These are phyloP conservation scores for Piscicola geometra DNA, from an alignment of 2,888 invertebrate species.

Conservation along the genomic window DNA sequence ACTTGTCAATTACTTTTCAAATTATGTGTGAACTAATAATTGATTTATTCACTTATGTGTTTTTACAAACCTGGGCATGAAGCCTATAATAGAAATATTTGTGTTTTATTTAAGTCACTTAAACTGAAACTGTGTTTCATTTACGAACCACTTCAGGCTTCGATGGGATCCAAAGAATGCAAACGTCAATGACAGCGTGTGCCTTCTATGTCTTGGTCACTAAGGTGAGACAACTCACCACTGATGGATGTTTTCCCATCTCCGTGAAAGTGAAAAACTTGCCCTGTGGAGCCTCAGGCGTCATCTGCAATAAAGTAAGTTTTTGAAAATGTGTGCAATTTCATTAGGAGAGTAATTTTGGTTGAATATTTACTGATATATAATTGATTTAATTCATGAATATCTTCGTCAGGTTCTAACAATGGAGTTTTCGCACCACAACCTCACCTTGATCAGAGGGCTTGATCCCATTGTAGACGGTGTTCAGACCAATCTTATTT, in stretches of 20 bases:
- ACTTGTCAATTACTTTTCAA: too few relatives aligned
- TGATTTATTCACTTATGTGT: too few relatives aligned
- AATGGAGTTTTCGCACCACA: neutral
- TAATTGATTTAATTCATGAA: neutral
- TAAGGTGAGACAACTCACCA: neutral
- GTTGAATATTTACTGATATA: neutral
- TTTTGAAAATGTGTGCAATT: too few relatives aligned
- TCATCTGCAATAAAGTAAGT: slow-evolving; percentile 25
- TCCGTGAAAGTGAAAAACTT: slow-evolving; percentile 12
- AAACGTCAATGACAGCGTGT: slow-evolving; percentile 10
- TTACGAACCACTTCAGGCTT: too few relatives aligned
- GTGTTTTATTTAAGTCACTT: too few relatives aligned
- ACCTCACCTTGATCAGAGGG: slow-evolving; percentile 5
- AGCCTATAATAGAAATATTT: neutral
- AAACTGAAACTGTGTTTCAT: too few relatives aligned
- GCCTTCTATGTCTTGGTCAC: slow-evolving; percentile 2
- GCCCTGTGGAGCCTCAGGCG: slow-evolving; percentile 29
- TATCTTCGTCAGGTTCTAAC: slow-evolving; percentile 7
- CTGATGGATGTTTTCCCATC: neutral
- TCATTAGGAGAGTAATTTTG: too few relatives aligned
- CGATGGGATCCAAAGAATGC: slow-evolving; percentile 16
- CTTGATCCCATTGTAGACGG: slow-evolving; percentile 10
- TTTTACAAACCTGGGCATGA: too few relatives aligned
- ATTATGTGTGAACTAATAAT: too few relatives aligned
- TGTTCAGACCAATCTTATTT: neutral